A percentile compares a stretch with the other conserved stretches of the same genome.
phyloP scores from a whole-genome alignment of 1,140 invertebrate species.

The Sitophilus oryzae region DNA sequence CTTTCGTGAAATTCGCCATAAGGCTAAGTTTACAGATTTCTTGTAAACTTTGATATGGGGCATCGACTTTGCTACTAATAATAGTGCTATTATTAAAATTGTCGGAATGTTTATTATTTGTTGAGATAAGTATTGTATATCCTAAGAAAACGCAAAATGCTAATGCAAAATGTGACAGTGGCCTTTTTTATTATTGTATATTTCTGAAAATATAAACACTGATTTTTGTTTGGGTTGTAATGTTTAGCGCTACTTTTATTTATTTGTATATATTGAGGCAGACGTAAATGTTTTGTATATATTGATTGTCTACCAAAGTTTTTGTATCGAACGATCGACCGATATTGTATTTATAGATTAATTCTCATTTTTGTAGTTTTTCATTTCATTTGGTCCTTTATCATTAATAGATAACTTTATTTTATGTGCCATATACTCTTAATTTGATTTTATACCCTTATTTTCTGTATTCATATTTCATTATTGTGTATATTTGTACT shows the following conservation, averaged over 20 bases:
- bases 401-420: too few relatives aligned
- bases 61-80: too few relatives aligned
- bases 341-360: slow-evolving; percentile 18
- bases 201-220: slow-evolving; percentile 14
- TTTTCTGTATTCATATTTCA: neutral
- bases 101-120: too few relatives aligned
- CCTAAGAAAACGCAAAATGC: slow-evolving; percentile 23
- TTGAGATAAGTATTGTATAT: too few relatives aligned
- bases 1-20: too few relatives aligned
- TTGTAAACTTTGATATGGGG: too few relatives aligned
- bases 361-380: slow-evolving; percentile 3
- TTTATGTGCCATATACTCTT: neutral
- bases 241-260: slow-evolving; percentile 20
- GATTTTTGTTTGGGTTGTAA: slow-evolving; percentile 2
- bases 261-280: slow-evolving; percentile 32
- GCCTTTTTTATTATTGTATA: slow-evolving; percentile 25
- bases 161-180: slow-evolving; percentile 23
- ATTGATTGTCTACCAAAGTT: slow-evolving; percentile 27
- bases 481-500: neutral
- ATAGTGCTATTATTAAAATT: too few relatives aligned
- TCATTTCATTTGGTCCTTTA: neutral
- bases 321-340: slow-evolving; percentile 30
- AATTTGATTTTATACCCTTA: neutral
- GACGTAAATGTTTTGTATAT: slow-evolving; percentile 15
- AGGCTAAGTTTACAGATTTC: too few relatives aligned